Conservation (phyloP, 1,140 invertebrate species). For the Papilio xuthus region DNA sequence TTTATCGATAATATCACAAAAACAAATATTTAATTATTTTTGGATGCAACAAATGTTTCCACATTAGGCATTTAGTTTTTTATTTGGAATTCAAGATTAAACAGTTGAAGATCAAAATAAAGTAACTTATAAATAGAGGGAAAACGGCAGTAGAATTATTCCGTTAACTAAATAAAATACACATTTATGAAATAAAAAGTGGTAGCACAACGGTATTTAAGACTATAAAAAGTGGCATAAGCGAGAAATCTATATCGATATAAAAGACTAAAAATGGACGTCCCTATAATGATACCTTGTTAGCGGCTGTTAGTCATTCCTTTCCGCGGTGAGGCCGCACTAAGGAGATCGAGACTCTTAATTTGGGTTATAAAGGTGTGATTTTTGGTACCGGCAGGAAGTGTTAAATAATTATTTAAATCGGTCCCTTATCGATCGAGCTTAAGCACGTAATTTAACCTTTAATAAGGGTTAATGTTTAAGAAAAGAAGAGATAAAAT, state of each 20-base stretch:
- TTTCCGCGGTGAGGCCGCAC: slow-evolving; percentile 52
- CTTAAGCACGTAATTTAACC: slow-evolving; percentile 53
- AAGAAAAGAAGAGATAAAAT: not conserved
- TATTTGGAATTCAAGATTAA: not conserved
- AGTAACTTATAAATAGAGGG: too few species aligned
- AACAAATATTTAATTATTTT: slow-evolving; percentile 24
- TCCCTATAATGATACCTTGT: slow-evolving; percentile 76
- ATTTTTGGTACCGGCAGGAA: slow-evolving; percentile 67
- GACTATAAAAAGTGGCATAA: too few species aligned
- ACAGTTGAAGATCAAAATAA: too few species aligned
- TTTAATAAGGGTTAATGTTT: slow-evolving; percentile 29
- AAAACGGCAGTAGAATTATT: too few species aligned
- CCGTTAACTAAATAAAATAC: not conserved
- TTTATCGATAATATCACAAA: slow-evolving; percentile 40
- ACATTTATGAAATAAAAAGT: not conserved
- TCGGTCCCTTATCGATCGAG: slow-evolving; percentile 61
- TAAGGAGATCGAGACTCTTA: slow-evolving; percentile 70
- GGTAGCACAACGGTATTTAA: too few species aligned
- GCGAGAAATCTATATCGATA: slow-evolving; percentile 53
- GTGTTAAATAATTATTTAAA: slow-evolving; percentile 76
- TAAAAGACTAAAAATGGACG: slow-evolving; percentile 49
- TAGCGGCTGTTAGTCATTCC: slow-evolving; percentile 71
- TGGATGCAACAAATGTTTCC: not conserved
- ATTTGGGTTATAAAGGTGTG: slow-evolving; percentile 74
- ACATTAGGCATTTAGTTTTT: not conserved